Percentiles rank a stretch among this genome's conserved stretches.
Evolutionary conservation across 2,797 vertebrate species (phyloP).

Genomic region (Carcharodon carcharias): DNA sequence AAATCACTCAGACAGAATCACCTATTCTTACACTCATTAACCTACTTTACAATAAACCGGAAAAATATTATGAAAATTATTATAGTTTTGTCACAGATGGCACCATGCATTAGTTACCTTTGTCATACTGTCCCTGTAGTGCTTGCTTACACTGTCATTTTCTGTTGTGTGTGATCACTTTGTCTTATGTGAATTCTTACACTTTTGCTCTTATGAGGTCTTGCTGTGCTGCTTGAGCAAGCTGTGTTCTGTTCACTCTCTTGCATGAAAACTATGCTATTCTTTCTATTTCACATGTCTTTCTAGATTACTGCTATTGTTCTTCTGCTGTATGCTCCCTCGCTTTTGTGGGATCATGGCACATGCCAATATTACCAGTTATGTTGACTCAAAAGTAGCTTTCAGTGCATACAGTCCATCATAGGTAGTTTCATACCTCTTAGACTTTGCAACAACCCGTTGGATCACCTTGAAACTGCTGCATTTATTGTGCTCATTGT

Average conservation of each 20-base stretch:
- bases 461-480: background rate
- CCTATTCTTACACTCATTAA: too few species aligned
- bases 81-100: background rate
- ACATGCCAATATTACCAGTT: background rate
- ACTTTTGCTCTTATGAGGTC: background rate
- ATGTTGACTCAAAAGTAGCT: background rate
- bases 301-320: background rate
- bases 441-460: background rate
- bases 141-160: background rate
- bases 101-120: background rate
- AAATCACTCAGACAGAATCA: too few species aligned
- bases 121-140: background rate
- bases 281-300: background rate
- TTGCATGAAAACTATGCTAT: background rate
- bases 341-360: background rate
- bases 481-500: background rate
- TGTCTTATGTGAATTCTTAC: background rate
- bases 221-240: background rate
- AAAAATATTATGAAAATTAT: too few species aligned
- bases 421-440: background rate
- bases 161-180: background rate
- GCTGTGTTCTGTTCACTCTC: background rate
- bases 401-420: background rate
- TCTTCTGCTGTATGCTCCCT: background rate
- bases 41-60: too few species aligned